Conservation (phyloP, 2,888 invertebrate species). For the Harmothoe impar region DNA sequence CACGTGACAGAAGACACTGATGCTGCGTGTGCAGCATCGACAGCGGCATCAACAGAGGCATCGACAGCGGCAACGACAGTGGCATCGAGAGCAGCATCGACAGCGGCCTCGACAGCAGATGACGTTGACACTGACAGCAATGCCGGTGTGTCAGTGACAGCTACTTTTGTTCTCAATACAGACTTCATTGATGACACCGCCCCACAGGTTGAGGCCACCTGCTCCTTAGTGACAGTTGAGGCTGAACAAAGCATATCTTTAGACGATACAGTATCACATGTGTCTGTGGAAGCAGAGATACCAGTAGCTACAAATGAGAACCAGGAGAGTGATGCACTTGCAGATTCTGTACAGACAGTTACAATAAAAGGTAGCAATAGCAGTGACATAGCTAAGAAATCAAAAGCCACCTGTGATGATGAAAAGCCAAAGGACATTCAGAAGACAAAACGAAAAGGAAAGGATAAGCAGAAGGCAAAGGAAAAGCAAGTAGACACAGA, state of each 20-base stretch:
- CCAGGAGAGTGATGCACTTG: no score
- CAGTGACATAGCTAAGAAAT: no score
- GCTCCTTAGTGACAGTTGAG: slow-evolving; percentile 3
- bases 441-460: background rate
- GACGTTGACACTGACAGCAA: background rate
- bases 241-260: background rate
- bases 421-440: background rate
- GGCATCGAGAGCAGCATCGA: background rate
- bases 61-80: background rate
- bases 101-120: no score
- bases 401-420: background rate
- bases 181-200: background rate
- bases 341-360: no score
- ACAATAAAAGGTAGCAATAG: no score
- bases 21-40: background rate
- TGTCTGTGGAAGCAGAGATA: background rate
- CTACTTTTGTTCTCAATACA: background rate
- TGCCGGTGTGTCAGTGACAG: background rate
- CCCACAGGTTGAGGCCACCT: background rate
- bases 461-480: background rate
- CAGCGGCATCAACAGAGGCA: no score
- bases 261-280: background rate
- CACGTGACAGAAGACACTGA: background rate
- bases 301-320: no score
- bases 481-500: background rate